phyloP scores from a whole-genome alignment of 2,797 vertebrate species.

The Clarias fuscus region DNA sequence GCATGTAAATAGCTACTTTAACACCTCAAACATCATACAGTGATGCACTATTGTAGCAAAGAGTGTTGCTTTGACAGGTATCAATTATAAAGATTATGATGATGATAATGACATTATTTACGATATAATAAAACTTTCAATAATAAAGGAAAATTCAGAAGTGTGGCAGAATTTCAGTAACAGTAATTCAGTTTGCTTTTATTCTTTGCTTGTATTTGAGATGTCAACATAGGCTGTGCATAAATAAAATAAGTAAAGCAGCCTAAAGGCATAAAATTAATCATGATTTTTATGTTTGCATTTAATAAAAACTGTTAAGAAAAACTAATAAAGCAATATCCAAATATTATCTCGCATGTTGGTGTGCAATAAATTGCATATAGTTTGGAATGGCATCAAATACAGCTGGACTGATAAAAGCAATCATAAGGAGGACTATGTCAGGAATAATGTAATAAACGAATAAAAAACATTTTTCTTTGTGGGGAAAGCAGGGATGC shows the following conservation, averaged over 20 bases:
- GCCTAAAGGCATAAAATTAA: neutral
- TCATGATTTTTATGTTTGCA: neutral
- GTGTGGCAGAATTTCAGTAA: too few relatives aligned
- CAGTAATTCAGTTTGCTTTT: neutral
- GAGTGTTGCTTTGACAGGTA: slow-evolving; percentile 23
- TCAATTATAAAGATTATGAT: slow-evolving; percentile 23
- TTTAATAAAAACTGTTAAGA: slow-evolving; percentile 13
- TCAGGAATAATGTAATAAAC: slow-evolving; percentile 9
- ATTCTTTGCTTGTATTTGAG: neutral
- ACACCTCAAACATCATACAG: slow-evolving; percentile 33
- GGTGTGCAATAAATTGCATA: neutral
- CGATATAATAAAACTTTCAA: slow-evolving; percentile 51
- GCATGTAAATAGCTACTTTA: slow-evolving; percentile 30
- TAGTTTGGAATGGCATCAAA: neutral
- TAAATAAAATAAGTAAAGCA: slow-evolving; percentile 5
- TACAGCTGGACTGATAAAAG: neutral
- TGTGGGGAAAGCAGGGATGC: slow-evolving; percentile 4
- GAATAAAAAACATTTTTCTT: slow-evolving; percentile 2
- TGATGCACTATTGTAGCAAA: slow-evolving; percentile 34
- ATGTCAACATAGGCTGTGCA: neutral
- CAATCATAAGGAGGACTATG: neutral
- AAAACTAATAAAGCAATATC: slow-evolving; percentile 3
- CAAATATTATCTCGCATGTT: neutral
- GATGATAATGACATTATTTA: slow-evolving; percentile 42
- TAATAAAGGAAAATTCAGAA: too few relatives aligned